Conservation (phyloP, 2,797 vertebrate genomes). For the Ficedula albicollis region DNA sequence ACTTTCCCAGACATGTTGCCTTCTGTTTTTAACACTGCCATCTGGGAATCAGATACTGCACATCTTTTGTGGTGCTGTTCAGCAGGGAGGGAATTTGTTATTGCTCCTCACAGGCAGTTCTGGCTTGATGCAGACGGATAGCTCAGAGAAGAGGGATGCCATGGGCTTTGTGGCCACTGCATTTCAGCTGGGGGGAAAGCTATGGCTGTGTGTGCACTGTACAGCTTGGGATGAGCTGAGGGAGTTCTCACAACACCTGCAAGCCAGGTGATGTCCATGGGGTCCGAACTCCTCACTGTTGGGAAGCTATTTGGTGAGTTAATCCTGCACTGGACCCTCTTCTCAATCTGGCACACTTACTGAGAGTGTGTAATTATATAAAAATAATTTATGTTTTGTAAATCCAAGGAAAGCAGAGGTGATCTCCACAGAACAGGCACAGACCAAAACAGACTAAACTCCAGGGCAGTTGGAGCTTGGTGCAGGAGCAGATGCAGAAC, state of each 20-base stretch:
- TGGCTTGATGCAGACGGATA: neutral
- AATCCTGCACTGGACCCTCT: neutral
- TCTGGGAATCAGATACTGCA: slow-evolving; percentile 44
- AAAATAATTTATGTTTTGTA: neutral
- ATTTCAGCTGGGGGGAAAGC: neutral
- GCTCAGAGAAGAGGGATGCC: neutral
- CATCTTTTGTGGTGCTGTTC: slow-evolving; percentile 29
- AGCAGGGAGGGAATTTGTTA: neutral
- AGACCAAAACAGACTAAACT: neutral
- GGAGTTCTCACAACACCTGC: neutral
- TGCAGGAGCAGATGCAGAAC: neutral
- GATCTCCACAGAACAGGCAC: neutral
- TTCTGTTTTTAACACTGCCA: slow-evolving; percentile 57
- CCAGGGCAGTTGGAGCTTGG: neutral
- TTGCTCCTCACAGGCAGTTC: neutral
- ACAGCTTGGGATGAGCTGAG: neutral
- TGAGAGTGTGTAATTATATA: neutral
- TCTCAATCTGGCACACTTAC: neutral
- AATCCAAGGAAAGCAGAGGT: neutral
- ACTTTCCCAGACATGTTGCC: slow-evolving; percentile 64
- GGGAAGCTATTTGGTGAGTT: neutral
- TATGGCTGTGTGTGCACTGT: neutral
- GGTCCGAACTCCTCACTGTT: neutral
- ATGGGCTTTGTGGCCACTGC: fast-evolving
- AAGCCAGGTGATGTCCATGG: neutral